phyloP scores from a whole-genome alignment of 2,797 vertebrate species.

The Peromyscus melanophrys region DNA sequence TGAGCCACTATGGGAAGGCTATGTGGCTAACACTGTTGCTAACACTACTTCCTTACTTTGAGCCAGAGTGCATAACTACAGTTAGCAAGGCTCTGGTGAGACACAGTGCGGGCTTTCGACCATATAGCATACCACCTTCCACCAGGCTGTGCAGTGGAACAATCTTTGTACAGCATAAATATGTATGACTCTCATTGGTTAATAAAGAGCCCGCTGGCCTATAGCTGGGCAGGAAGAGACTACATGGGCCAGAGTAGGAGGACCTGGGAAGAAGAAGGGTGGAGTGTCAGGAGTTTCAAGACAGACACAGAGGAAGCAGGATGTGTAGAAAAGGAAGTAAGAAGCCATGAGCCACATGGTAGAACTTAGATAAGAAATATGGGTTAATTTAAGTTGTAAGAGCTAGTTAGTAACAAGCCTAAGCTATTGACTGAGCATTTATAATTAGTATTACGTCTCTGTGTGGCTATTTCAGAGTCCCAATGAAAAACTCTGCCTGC shows the following conservation, averaged over 20 bases:
- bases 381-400: neutral
- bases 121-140: neutral
- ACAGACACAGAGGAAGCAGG: neutral
- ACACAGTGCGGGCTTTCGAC: neutral
- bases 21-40: neutral
- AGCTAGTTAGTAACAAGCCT: neutral
- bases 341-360: neutral
- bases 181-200: too few species aligned
- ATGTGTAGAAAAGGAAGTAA: neutral
- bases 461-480: neutral
- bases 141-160: neutral
- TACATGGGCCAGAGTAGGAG: too few species aligned
- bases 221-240: too few species aligned
- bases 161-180: too few species aligned
- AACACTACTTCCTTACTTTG: neutral
- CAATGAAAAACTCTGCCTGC: too few species aligned
- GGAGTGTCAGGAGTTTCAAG: too few species aligned
- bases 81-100: neutral
- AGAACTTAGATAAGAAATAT: neutral
- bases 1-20: neutral
- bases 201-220: too few species aligned
- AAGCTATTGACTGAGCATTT: neutral
- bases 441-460: neutral
- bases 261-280: too few species aligned
- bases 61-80: neutral